Evolutionary conservation across 1,140 invertebrate species (phyloP), one percentile per base, ranked within the genome.

Genomic region (Calycopis cecrops): DNA sequence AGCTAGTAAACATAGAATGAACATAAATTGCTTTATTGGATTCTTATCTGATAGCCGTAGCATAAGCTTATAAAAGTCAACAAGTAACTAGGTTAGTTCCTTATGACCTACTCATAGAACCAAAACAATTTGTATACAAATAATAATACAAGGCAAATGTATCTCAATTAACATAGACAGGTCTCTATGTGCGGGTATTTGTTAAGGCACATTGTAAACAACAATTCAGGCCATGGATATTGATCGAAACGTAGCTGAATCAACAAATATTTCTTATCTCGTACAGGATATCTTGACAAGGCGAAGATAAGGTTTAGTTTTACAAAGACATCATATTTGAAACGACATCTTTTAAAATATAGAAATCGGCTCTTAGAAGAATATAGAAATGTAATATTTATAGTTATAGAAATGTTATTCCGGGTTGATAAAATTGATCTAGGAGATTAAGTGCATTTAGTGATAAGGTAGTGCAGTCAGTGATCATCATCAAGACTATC

Each of bases 261-360:
- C 67, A 73, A 79, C 71, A 79, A 71, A 75, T 71, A 67, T 67
- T 57, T 54, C 71, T 84, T 84, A 84, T 84, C 79, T 70, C 55
- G 69, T 72, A 75, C 75, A 76, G 58, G 64, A 73, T 80, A 80
- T 79, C 76, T 76, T 62, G 52, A 64, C 62, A 58, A 37, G 51
- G 59, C 59, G 54, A 59, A 76, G 73, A 81, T 79, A 76, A 72
- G 52, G 57, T 53, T 70, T 67, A 67, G 65, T 72, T 69, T 64
- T 63, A 65, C 42, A 53, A 49, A 50, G 52, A 51, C 63, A 52
- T 44, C 40, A 44, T 16, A 44, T 62, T 59, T 60, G 35, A 21
- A 60, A 63, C 50, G 40, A 44, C 40, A 44, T 16, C 17, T 44
- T 42, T 44, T 17, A 44, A 44, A 44, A 44, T 9, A 16, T 44